Evolutionary conservation across 2,888 invertebrate species (phyloP), one percentile per base, ranked within the genome.

Genomic region (Aphidius colemani): DNA sequence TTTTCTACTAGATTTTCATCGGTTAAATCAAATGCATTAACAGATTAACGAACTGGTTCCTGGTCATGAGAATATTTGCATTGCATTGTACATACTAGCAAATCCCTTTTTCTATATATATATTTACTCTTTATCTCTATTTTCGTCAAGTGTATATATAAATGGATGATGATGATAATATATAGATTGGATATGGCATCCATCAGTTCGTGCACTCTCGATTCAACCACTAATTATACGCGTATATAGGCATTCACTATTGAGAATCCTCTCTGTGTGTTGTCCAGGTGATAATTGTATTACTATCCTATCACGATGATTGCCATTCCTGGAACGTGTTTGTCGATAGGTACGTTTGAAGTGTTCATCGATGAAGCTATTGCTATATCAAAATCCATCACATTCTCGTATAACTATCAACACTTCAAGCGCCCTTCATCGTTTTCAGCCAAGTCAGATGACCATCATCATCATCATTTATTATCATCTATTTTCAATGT

Each of bases 241-340:
- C 74, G 73, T 71, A 71, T 69, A 30, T 30, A 30, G 74, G 74
- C 74, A 67, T 30, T 69, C 74, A 67, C 74, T 76, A 73, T 75
- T 72, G 70, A 74, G 61, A 40, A 61, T 61, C 55, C 67, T 71
- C 77, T 75, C 76, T 76, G 30, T 30, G 30, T 30, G 30, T 30
- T 74, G 74, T 74, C 68, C 78, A 78, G 77, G 78, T 79, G 79
- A 79, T 78, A 78, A 79, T 78, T 76, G 78, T 78, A 78, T 79
- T 79, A 78, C 77, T 74, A 77, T 78, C 78, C 78, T 78, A 79
- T 79, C 79, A 78, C 72, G 77, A 77, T 78, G 78, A 78, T 79
- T 79, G 78, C 78, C 79, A 78, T 79, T 78, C 77, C 78, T 75
- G 69, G 67, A 10, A 71, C 67, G 73, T 73, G 74, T 72, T 65